Evolutionary conservation across 2,888 invertebrate genomes (phyloP).

Genomic region (Merodon equestris): DNA sequence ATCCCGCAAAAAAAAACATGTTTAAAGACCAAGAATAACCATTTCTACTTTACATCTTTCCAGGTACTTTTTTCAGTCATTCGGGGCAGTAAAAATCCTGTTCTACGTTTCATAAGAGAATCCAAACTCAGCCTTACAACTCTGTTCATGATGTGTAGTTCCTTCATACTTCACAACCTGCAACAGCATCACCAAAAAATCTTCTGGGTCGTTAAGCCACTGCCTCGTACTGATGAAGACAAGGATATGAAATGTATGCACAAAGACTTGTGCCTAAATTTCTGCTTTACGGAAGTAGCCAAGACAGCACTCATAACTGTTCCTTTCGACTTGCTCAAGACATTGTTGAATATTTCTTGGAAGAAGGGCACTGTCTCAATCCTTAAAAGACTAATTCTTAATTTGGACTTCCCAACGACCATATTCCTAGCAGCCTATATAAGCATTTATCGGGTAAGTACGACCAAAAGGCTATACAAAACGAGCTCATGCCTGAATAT

Average conservation of each 20-base stretch:
- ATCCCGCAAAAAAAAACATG: too few species aligned
- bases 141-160: slow-evolving; percentile 74
- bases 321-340: slow-evolving; percentile 72
- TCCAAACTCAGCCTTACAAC: slow-evolving; percentile 70
- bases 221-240: slow-evolving; percentile 21
- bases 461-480: background rate
- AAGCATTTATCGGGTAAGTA: slow-evolving; percentile 74
- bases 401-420: slow-evolving; percentile 40
- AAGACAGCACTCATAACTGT: slow-evolving; percentile 72
- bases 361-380: background rate
- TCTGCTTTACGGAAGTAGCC: slow-evolving; percentile 70
- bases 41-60: too few species aligned
- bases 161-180: slow-evolving; percentile 71
- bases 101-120: slow-evolving; percentile 66
- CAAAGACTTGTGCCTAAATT: slow-evolving; percentile 29
- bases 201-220: slow-evolving; percentile 73
- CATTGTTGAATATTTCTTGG: slow-evolving; percentile 51
- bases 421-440: slow-evolving; percentile 72
- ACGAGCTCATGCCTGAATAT: background rate
- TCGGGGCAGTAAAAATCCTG: slow-evolving; percentile 64
- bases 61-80: slow-evolving; percentile 50
- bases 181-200: slow-evolving; percentile 61
- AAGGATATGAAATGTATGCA: slow-evolving; percentile 60
- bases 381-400: slow-evolving; percentile 4
- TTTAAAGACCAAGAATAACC: too few species aligned